Evolutionary conservation across 2,888 invertebrate species (phyloP), one percentile per base, ranked within the genome.

Genomic region (Galerucella nymphaeae): DNA sequence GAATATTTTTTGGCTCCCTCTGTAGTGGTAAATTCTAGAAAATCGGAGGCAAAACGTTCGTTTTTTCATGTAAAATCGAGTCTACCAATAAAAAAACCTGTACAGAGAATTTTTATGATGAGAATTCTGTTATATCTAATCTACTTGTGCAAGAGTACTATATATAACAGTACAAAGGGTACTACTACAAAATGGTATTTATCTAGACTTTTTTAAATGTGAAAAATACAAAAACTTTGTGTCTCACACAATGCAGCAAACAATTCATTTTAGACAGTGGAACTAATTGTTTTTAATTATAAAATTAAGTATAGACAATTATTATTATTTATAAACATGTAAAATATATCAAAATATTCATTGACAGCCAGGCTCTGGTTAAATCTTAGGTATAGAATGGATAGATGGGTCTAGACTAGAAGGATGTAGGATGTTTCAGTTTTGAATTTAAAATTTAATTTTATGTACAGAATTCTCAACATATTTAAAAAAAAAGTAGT

Each of bases 111-210:
- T 23, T 23, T 23, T 38, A 38, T 38, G 30, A 38, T 38, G 30
- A 38, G 30, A 38, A 38, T 38, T 38, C 30, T 38, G 30, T 38
- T 38, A 23, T 23, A 23, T 2, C 23, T 23, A 23, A 23, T 53
- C 69, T 69, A 69, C 69, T 18, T 70, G 63, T 70, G 63, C 70
- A 70, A 63, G 70, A 57, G 41, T 20, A 64, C 63, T 70, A 68
- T 57, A 11, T 38, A 38, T 38, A 48, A 48, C 8, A 8, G 48
- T 8, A n/a, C 48, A 6, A n/a, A 4, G 6, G 11, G 55, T 57
- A 16, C 20, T 20, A 57, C 55, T 20, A 57, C 11, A 2, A 11
- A 59, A 59, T 38, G 8, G 14, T n/a, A n/a, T 59, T 59, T n/a
- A 4, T 38, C n/a, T 23, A 58, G 3, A 23, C 4, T 58, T 58